Percentiles rank a stretch among this genome's conserved stretches.
Conservation (phyloP, 1,140 invertebrate species). For the Drosophila nannoptera region DNA sequence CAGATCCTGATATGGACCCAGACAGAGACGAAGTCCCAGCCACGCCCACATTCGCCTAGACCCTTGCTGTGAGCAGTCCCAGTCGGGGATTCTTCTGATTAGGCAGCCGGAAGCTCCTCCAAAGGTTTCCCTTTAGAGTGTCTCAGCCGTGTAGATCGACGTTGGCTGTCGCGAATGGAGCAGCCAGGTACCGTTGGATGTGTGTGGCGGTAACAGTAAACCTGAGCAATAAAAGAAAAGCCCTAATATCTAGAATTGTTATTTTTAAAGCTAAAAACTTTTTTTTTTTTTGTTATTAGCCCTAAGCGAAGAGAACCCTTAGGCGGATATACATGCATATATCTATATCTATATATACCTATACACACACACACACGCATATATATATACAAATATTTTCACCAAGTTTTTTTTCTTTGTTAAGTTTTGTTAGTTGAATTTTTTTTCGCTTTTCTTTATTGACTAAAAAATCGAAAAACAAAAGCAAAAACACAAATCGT, state of each 20-base stretch:
- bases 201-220: background rate
- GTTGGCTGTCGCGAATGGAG: too few relatives aligned
- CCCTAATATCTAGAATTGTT: slow-evolving; percentile 31
- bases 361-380: too few relatives aligned
- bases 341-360: slow-evolving; percentile 4
- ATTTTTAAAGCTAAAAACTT: slow-evolving; percentile 31
- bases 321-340: slow-evolving; percentile 1
- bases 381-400: too few relatives aligned
- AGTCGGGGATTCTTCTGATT: too few relatives aligned
- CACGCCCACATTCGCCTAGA: too few relatives aligned
- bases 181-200: too few relatives aligned
- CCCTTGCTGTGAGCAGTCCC: too few relatives aligned
- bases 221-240: background rate
- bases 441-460: slow-evolving; percentile 41
- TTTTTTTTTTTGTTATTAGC: slow-evolving; percentile 30
- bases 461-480: background rate
- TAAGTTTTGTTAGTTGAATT: slow-evolving; percentile 45
- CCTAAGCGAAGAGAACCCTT: slow-evolving; percentile 28
- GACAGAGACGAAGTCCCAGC: too few relatives aligned
- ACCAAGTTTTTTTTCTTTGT: slow-evolving; percentile 19
- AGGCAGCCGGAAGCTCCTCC: too few relatives aligned
- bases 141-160: too few relatives aligned
- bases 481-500: slow-evolving; percentile 26
- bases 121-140: too few relatives aligned
- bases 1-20: too few relatives aligned